Base-by-base conservation (phyloP, 2,888 invertebrate species). In the Plebejus melissa region DNA sequence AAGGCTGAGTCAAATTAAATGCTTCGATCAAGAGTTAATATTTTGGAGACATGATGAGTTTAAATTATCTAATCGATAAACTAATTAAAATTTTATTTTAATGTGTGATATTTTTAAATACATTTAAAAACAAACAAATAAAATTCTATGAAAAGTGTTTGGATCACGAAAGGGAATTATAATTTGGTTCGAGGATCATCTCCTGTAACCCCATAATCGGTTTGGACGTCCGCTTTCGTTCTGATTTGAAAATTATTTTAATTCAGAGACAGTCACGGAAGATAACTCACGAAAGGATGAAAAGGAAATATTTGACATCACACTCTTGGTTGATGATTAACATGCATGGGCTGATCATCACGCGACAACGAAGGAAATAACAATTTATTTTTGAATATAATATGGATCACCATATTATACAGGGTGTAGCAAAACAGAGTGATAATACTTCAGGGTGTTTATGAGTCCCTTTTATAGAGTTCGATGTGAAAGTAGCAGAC, bases 101-200 rank as follows among this genome's bases (percentile, higher is more conserved):
- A 22, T 22, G 22, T 22, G 22, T 22, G 22, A 22, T 22, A 22
- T 22, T 22, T 22, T 22, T 22, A 22, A 22, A 22, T 22, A 22
- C 22, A 22, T 22, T 22, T 22, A 22, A 22, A 22, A 22, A 22
- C 22, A 32, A 65, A 13, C 13, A 65, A 36, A 72, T 50, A 50
- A 32, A 32, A 28, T 72, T 54, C 4, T 32, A 32, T 65, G 65
- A 32, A 60, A 60, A 36, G 5, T 65, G 65, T 65, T 1, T 13
- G 32, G 65, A 65, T 65, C 65, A 65, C 65, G 65, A 65, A 65
- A 32, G 32, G 65, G 65, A 65, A 65, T 65, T 57, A 75, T 75
- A 57, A 58, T 75, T 74, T 41, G 32, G 41, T 46, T n/a, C 74
- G 46, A 46, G 80, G 65, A 32, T 65, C 65, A 36, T 65, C 13